Evolutionary conservation across 2,888 invertebrate genomes (phyloP).

Genomic region (Sycophila texana): DNA sequence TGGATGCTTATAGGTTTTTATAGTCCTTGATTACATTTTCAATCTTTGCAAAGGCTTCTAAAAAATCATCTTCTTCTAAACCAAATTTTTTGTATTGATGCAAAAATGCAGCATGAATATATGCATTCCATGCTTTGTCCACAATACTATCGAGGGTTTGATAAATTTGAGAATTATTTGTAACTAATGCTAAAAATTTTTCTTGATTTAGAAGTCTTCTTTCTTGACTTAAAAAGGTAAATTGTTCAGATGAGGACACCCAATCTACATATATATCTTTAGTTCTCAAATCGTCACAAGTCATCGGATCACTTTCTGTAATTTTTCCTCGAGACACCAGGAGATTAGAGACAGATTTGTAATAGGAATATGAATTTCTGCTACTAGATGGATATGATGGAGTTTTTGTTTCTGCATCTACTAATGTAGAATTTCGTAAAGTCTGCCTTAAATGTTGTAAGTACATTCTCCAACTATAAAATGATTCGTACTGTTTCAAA

Average conservation of each 20-base stretch:
- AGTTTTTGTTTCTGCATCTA: slow-evolving; percentile 64
- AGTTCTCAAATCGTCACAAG: slow-evolving; percentile 68
- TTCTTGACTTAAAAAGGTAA: slow-evolving; percentile 73
- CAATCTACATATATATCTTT: slow-evolving; percentile 72
- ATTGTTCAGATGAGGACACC: slow-evolving; percentile 68
- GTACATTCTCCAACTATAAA: slow-evolving; percentile 73
- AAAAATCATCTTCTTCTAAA: slow-evolving; percentile 76
- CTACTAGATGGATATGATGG: slow-evolving; percentile 53
- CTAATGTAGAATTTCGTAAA: slow-evolving; percentile 61
- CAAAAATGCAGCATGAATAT: slow-evolving; percentile 76
- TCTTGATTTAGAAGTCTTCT: slow-evolving; percentile 72
- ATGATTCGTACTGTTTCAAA: slow-evolving; percentile 70
- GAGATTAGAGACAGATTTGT: slow-evolving; percentile 71
- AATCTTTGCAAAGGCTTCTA: slow-evolving; percentile 76
- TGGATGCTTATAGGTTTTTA: slow-evolving; percentile 64
- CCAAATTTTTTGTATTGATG: slow-evolving; percentile 77
- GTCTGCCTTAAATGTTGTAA: slow-evolving; percentile 68
- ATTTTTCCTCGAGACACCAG: slow-evolving; percentile 74
- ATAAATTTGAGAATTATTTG: slow-evolving; percentile 75
- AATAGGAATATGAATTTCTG: slow-evolving; percentile 55
- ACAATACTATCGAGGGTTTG: slow-evolving; percentile 72
- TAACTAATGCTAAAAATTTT: slow-evolving; percentile 75
- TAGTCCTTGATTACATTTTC: slow-evolving; percentile 76
- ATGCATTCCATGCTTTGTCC: slow-evolving; percentile 76
- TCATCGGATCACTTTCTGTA: slow-evolving; percentile 62